Evolutionary conservation across 2,797 vertebrate genomes (phyloP).

Genomic region (Cyprinodon diabolis): DNA sequence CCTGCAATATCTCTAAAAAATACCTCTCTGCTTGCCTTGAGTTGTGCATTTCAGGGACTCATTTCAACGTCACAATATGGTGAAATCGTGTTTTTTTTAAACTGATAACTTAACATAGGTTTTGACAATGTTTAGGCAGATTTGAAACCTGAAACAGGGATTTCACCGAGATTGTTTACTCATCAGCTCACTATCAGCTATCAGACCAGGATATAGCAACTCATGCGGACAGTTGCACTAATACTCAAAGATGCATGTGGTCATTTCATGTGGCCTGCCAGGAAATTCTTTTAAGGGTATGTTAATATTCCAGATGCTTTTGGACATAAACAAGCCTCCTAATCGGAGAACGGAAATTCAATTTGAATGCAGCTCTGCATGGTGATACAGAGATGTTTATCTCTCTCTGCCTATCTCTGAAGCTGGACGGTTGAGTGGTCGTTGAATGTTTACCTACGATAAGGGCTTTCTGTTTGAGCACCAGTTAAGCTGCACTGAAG

Average conservation of each 20-base stretch:
- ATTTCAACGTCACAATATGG: neutral
- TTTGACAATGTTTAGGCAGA: too few species aligned
- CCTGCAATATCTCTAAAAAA: too few species aligned
- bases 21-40: neutral
- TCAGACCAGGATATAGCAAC: slow-evolving; percentile 15
- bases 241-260: slow-evolving; percentile 59
- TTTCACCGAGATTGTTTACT: neutral
- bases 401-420: slow-evolving; percentile 58
- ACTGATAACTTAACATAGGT: neutral
- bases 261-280: slow-evolving; percentile 66
- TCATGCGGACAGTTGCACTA: slow-evolving; percentile 34
- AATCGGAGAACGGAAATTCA: slow-evolving; percentile 71
- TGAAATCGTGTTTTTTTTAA: neutral
- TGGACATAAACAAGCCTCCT: slow-evolving; percentile 73
- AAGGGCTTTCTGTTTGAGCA: slow-evolving; percentile 67
- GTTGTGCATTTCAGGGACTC: neutral
- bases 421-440: slow-evolving; percentile 68
- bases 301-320: slow-evolving; percentile 83
- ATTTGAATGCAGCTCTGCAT: slow-evolving; percentile 65
- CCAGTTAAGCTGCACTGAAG: slow-evolving; percentile 61
- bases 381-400: slow-evolving; percentile 68
- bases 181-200: neutral
- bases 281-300: slow-evolving; percentile 77
- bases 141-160: neutral
- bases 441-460: slow-evolving; percentile 73